A percentile compares a stretch with the other conserved stretches of the same genome.
These are phyloP conservation scores for Leiothrix lutea DNA, from an alignment of 2,113 vertebrate genomes.

Conservation along the genomic window DNA sequence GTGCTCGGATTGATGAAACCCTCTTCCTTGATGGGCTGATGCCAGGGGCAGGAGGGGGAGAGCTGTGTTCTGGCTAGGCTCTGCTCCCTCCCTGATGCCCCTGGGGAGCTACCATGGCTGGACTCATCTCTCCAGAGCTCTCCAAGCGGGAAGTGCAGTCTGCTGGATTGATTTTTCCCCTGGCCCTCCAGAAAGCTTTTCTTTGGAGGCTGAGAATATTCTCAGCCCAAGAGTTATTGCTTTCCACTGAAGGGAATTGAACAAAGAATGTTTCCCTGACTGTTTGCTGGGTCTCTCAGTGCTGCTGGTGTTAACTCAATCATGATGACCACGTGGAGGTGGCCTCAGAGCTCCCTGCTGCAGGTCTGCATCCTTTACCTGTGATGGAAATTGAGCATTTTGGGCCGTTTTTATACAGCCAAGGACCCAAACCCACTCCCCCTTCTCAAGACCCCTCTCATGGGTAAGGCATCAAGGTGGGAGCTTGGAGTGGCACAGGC, in stretches of 20 bases:
- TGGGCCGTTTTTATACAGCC: not conserved
- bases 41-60: not conserved
- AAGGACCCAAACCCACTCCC: not conserved
- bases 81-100: not conserved
- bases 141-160: not conserved
- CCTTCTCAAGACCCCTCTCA: not conserved
- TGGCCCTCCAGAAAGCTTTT: not conserved
- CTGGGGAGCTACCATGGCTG: not conserved
- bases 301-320: not conserved
- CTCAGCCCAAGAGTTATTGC: not conserved
- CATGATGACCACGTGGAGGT: not conserved
- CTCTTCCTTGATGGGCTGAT: not conserved
- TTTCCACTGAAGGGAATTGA: not conserved
- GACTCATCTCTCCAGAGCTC: not conserved
- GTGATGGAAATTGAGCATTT: not conserved
- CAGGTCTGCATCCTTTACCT: not conserved
- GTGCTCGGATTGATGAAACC: not conserved
- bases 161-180: not conserved
- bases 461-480: not conserved
- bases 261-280: not conserved
- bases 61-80: not conserved
- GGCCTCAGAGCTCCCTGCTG: not conserved
- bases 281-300: not conserved
- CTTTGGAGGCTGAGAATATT: not conserved
- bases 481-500: not conserved